These are phyloP conservation scores for Netelia melanura DNA, from an alignment of 2,888 invertebrate genomes.

Conservation along the genomic window DNA sequence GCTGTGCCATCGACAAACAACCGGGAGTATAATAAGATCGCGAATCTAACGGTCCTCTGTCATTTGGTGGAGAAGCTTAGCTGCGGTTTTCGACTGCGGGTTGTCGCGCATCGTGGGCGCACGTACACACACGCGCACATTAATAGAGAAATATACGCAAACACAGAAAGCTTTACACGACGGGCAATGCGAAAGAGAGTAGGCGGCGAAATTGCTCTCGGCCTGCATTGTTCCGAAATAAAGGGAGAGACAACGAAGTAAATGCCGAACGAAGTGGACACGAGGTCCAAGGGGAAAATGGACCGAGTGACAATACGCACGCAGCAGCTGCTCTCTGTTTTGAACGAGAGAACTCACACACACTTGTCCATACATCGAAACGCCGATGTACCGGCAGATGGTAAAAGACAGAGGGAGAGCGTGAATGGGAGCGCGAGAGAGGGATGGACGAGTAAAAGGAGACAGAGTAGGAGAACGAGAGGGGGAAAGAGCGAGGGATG, in stretches of 20 bases:
- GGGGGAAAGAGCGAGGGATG: conserved; percentile 39
- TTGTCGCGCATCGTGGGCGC: conserved; percentile 8
- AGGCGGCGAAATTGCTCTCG: conserved; percentile 38
- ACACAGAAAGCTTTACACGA: not conserved
- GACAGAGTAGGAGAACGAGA: too few species aligned
- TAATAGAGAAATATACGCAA: not conserved
- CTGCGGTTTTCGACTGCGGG: conserved; percentile 14
- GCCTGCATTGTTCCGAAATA: conserved; percentile 71
- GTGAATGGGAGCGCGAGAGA: not conserved
- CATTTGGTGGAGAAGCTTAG: conserved; percentile 38
- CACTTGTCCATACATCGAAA: not conserved
- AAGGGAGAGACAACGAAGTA: conserved; percentile 70
- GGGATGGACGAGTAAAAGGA: not conserved
- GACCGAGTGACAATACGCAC: conserved; percentile 63
- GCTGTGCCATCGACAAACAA: conserved; percentile 59
- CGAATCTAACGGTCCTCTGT: conserved; percentile 55
- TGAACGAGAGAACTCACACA: conserved; percentile 8
- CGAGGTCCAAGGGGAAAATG: conserved; percentile 46
- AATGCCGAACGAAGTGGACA: conserved; percentile 56
- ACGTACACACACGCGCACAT: not conserved
- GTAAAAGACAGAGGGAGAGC: not conserved
- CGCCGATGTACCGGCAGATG: not conserved
- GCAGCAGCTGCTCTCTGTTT: conserved; percentile 25
- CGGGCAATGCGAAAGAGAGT: conserved; percentile 27
- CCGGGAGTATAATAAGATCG: conserved; percentile 45